Evolutionary conservation across 2,888 invertebrate species (phyloP).

Genomic region (Gandaritis pyraliata): DNA sequence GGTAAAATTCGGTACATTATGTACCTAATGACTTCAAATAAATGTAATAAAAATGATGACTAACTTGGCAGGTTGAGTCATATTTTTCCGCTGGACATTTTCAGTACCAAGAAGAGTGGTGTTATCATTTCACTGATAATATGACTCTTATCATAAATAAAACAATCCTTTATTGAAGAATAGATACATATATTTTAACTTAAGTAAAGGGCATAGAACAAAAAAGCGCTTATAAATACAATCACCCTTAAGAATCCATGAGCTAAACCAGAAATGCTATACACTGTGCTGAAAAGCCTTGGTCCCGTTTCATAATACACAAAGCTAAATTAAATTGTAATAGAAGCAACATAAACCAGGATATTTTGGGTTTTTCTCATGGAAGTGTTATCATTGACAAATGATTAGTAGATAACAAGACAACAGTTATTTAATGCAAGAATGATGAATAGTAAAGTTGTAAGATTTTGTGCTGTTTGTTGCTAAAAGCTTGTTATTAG

Average conservation of each 20-base stretch:
- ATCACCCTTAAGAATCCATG: slow-evolving; percentile 39
- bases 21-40: too few species aligned
- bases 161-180: slow-evolving; percentile 51
- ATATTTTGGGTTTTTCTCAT: not conserved
- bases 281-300: slow-evolving; percentile 45
- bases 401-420: not conserved
- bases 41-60: too few species aligned
- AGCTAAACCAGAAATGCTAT: slow-evolving; percentile 40
- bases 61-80: not conserved
- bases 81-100: slow-evolving; percentile 1
- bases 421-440: not conserved
- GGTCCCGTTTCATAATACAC: slow-evolving; percentile 46
- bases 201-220: slow-evolving; percentile 61
- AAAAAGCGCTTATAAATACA: slow-evolving; percentile 55
- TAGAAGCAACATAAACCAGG: slow-evolving; percentile 18
- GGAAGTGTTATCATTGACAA: not conserved
- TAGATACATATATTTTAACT: slow-evolving; percentile 62
- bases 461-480: not conserved
- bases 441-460: slow-evolving; percentile 16
- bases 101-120: slow-evolving; percentile 7
- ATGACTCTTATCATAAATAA: slow-evolving; percentile 40
- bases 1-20: too few species aligned
- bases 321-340: slow-evolving; percentile 34
- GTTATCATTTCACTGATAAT: slow-evolving; percentile 30
- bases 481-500: not conserved